Evolutionary conservation across 2,113 vertebrate genomes (phyloP), one percentile per base, ranked within the genome.

Genomic region (Murina feae): DNA sequence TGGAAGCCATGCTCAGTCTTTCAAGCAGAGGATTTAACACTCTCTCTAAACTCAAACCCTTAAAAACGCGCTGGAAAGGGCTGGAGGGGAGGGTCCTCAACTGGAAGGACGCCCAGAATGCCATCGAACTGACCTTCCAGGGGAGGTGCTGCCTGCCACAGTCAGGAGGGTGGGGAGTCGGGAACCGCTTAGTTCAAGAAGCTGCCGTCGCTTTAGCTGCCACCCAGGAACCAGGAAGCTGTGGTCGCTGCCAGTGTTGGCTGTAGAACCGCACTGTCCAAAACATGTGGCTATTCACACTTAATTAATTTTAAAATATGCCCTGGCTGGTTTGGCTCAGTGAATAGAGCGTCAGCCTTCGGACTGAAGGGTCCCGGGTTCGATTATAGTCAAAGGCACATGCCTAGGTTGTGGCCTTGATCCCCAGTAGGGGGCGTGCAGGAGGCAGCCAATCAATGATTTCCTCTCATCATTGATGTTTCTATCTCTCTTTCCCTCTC

Each of bases 191-290:
- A 47, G 42, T 74, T 91, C 23, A 11, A 68, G 81, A 49, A 37
- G 35, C 30, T 49, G 14, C 25, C 18, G 7, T 86, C 1, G 1
- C 2, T 6, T 12, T 20, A 44, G 66, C 37, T 13, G 55, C 4
- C 6, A 2, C 20, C n/a, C 13, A 6, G 53, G 21, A 53, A 18
- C 35, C 49, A 10, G 51, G 42, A 47, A n/a, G 51, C 25, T 32
- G 9, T 13, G 65, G 58, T 55, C 0, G 0, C 58, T 25, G 47
- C 6, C 10, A 9, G 2, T 20, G 14, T 39, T 25, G 23, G 30
- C 60, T 82, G 4, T 4, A 83, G 53, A 37, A 55, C 66, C 44
- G 18, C 21, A 7, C 23, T 28, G 25, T 63, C n/a, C 44, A 7
- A 5, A 21, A 53, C 39, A 11, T 3, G 30, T 37, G 47, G 55